Percentiles rank a stretch among this genome's conserved stretches.
Conservation (phyloP, 1,140 invertebrate genomes). For the Vanessa tameamea region DNA sequence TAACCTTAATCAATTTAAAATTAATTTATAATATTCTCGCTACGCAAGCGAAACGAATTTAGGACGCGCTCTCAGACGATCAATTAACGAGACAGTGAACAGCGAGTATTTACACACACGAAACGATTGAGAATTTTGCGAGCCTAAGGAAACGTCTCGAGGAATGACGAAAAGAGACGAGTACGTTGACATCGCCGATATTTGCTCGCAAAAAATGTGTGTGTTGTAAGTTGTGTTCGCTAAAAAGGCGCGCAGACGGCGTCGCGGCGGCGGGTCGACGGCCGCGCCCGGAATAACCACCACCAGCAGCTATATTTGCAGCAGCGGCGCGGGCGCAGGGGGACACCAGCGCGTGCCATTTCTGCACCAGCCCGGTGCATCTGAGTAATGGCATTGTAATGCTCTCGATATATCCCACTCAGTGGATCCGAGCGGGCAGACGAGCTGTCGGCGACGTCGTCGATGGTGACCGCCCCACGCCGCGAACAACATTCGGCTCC, state of each 20-base stretch:
- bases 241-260: slow-evolving; percentile 79
- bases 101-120: slow-evolving; percentile 46
- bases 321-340: slow-evolving; percentile 62
- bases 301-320: slow-evolving; percentile 77
- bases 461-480: slow-evolving; percentile 25
- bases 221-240: slow-evolving; percentile 71
- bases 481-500: slow-evolving; percentile 14
- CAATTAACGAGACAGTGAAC: slow-evolving; percentile 48
- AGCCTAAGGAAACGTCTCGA: slow-evolving; percentile 49
- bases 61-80: slow-evolving; percentile 42
- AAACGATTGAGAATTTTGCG: slow-evolving; percentile 43
- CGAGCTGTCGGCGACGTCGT: slow-evolving; percentile 60
- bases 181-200: slow-evolving; percentile 73
- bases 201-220: slow-evolving; percentile 74
- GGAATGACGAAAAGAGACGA: slow-evolving; percentile 54
- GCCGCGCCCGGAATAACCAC: slow-evolving; percentile 76
- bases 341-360: slow-evolving; percentile 70
- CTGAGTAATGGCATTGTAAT: slow-evolving; percentile 80
- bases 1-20: slow-evolving; percentile 42
- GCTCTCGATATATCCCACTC: slow-evolving; percentile 73
- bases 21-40: slow-evolving; percentile 45
- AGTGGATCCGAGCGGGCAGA: slow-evolving; percentile 58
- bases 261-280: slow-evolving; percentile 79
- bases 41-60: slow-evolving; percentile 38
- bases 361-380: slow-evolving; percentile 77